phyloP scores from a whole-genome alignment of 1,140 invertebrate species.

The Arion vulgaris region DNA sequence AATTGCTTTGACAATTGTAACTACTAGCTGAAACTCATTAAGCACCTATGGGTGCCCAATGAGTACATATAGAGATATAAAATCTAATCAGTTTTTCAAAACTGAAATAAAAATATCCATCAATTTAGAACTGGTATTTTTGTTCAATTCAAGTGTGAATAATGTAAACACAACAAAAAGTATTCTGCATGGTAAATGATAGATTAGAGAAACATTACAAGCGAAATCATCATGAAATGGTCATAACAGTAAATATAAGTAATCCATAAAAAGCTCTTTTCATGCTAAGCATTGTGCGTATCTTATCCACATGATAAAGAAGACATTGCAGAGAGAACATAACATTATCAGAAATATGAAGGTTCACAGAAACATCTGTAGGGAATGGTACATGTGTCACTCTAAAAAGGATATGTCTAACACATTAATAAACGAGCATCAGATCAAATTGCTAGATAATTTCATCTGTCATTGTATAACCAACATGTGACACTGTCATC shows the following conservation, averaged over 20 bases:
- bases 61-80: too few species aligned
- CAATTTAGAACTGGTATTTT: too few species aligned
- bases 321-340: constrained; percentile 19
- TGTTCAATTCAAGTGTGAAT: too few species aligned
- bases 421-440: neutral
- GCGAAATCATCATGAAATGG: neutral
- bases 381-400: constrained; percentile 26
- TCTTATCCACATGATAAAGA: constrained; percentile 23
- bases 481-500: neutral
- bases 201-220: neutral
- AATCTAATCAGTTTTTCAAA: too few species aligned
- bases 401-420: constrained; percentile 3
- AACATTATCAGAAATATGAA: constrained; percentile 18
- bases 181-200: too few species aligned
- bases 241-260: neutral
- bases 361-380: neutral
- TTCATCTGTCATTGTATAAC: neutral
- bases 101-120: too few species aligned
- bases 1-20: too few species aligned
- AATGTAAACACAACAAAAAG: neutral
- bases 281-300: constrained; percentile 29
- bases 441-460: neutral
- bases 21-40: too few species aligned
- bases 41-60: too few species aligned
- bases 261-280: constrained; percentile 19